These are phyloP conservation scores for Emberiza fucata DNA, from an alignment of 2,113 vertebrate genomes.

Conservation along the genomic window DNA sequence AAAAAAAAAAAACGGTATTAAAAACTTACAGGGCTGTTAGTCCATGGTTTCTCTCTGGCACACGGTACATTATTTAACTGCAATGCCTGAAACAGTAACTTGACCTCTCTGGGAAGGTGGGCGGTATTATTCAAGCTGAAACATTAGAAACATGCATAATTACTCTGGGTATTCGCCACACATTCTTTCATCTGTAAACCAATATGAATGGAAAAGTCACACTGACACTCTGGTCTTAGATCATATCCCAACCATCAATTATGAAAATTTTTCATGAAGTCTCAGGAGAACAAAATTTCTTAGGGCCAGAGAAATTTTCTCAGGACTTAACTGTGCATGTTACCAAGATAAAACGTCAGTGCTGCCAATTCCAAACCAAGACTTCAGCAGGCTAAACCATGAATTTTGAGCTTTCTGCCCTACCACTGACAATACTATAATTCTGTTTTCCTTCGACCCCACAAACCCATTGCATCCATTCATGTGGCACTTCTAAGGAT, in stretches of 20 bases:
- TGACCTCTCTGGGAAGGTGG: constrained; percentile 67
- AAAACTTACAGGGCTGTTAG: constrained; percentile 18
- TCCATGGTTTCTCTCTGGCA: neutral
- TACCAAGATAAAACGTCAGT: neutral
- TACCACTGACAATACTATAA: too few relatives aligned
- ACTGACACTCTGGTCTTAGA: constrained; percentile 7
- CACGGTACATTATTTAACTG: constrained; percentile 4
- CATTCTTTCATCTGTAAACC: constrained; percentile 42
- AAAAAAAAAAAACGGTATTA: neutral
- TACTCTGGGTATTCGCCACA: constrained; percentile 35
- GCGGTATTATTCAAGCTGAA: constrained; percentile 62
- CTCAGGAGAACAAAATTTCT: neutral
- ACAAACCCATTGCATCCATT: neutral
- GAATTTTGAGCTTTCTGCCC: neutral
- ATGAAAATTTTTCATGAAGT: neutral
- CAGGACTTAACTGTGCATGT: neutral
- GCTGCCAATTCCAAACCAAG: neutral
- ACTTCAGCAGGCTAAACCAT: neutral
- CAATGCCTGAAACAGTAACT: constrained; percentile 53
- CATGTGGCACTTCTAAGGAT: neutral
- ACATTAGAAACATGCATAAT: constrained; percentile 68
- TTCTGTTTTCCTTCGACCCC: neutral
- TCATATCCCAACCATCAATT: neutral
- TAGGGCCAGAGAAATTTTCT: neutral
- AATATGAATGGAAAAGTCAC: constrained; percentile 50